phyloP scores from a whole-genome alignment of 2,797 vertebrate species.

The Gila robusta region DNA sequence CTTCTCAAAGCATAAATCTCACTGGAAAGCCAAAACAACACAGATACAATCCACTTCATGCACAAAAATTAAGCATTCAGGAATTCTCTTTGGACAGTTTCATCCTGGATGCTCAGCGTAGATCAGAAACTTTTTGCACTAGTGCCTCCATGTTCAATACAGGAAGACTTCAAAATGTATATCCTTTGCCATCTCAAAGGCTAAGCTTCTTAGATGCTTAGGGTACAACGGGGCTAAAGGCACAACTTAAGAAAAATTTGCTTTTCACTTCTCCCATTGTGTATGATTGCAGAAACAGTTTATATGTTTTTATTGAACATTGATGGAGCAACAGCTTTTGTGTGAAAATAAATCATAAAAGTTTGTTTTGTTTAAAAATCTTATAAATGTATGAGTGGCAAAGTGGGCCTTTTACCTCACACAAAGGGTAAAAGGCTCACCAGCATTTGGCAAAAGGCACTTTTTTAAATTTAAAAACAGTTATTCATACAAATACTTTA shows the following conservation, averaged over 20 bases:
- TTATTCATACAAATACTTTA: not conserved
- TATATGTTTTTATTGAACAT: no score
- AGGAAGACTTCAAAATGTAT: slow-evolving; percentile 1
- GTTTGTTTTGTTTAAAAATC: no score
- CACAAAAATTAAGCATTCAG: slow-evolving; percentile 36
- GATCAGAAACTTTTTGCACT: slow-evolving; percentile 42
- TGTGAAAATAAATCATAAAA: no score
- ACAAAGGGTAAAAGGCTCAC: no score
- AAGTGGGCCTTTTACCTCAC: no score
- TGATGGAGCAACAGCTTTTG: no score
- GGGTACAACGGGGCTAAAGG: no score
- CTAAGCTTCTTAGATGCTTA: not conserved
- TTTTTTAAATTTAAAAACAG: no score
- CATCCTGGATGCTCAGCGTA: not conserved
- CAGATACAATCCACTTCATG: slow-evolving; percentile 2
- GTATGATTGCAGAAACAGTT: no score
- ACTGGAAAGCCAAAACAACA: not conserved
- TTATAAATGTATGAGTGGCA: no score
- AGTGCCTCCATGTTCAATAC: slow-evolving; percentile 17
- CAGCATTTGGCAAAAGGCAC: not conserved
- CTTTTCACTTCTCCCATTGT: no score
- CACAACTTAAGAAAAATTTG: no score
- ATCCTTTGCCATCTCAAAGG: slow-evolving; percentile 31
- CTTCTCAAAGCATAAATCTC: slow-evolving; percentile 1
- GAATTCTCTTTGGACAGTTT: slow-evolving; percentile 55